These are phyloP conservation scores for Pangasianodon hypophthalmus DNA, from an alignment of 2,113 vertebrate species.

Conservation along the genomic window DNA sequence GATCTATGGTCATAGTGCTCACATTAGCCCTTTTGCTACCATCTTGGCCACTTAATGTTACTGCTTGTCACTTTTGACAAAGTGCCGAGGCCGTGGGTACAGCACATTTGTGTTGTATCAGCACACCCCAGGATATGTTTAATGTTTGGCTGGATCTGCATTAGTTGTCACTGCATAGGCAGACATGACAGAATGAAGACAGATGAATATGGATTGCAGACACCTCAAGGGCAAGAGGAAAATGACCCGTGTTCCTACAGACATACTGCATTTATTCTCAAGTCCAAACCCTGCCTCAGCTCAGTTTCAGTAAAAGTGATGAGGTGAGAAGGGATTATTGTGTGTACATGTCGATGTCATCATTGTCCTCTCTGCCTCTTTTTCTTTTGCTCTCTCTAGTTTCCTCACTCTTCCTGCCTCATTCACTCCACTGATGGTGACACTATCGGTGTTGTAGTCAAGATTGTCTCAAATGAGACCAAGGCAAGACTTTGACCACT, in stretches of 20 bases:
- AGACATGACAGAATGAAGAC: constrained; percentile 50
- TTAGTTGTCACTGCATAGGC: constrained; percentile 38
- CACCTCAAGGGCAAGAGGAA: constrained; percentile 38
- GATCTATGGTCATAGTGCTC: constrained; percentile 16
- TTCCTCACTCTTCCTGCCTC: neutral
- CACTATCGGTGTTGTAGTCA: neutral
- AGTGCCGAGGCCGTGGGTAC: constrained; percentile 35
- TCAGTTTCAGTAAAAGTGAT: constrained; percentile 25
- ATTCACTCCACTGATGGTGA: neutral
- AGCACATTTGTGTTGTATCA: constrained; percentile 55
- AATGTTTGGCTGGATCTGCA: constrained; percentile 48
- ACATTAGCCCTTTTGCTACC: constrained; percentile 44
- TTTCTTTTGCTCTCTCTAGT: neutral
- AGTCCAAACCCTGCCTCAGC: constrained; percentile 13
- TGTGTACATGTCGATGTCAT: constrained; percentile 33
- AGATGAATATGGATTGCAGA: constrained; percentile 50
- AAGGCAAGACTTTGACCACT: neutral
- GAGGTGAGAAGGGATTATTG: constrained; percentile 38
- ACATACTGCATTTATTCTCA: constrained; percentile 24
- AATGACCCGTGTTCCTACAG: constrained; percentile 36
- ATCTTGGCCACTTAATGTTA: constrained; percentile 31
- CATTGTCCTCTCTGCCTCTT: constrained; percentile 3
- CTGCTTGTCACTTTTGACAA: constrained; percentile 46
- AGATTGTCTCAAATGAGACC: neutral
- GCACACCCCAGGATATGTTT: constrained; percentile 47